These are phyloP conservation scores for Torymus tubicola DNA, from an alignment of 2,888 invertebrate species.

Conservation along the genomic window DNA sequence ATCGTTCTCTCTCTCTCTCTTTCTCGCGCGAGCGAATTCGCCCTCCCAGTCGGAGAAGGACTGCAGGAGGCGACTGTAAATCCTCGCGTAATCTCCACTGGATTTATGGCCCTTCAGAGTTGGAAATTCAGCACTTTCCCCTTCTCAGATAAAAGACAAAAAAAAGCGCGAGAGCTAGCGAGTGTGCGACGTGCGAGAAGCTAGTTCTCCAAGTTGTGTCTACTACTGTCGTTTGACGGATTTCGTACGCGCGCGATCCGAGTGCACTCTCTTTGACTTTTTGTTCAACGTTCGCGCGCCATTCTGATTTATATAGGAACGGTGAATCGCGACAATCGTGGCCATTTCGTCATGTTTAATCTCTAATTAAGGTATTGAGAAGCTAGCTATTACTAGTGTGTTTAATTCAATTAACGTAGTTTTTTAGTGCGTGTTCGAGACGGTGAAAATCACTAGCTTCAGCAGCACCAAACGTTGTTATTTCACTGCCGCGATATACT, in stretches of 20 bases:
- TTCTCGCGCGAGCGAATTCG: background rate
- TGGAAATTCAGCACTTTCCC: slow-evolving; percentile 59
- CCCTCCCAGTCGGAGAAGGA: slow-evolving; percentile 40
- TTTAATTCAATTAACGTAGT: background rate
- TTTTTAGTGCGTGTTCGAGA: background rate
- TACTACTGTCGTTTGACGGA: slow-evolving; percentile 54
- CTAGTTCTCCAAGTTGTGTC: slow-evolving; percentile 46
- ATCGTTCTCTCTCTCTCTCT: slow-evolving; percentile 26
- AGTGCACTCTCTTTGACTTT: slow-evolving; percentile 13
- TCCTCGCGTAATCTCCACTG: slow-evolving; percentile 57
- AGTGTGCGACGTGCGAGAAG: background rate
- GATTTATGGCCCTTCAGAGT: slow-evolving; percentile 59
- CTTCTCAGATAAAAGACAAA: slow-evolving; percentile 53
- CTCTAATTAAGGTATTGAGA: too few relatives aligned
- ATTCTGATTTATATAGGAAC: slow-evolving; percentile 29
- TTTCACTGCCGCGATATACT: too few relatives aligned
- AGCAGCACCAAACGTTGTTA: too few relatives aligned
- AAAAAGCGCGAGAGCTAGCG: slow-evolving; percentile 7
- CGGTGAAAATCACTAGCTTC: too few relatives aligned
- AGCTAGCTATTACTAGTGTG: background rate
- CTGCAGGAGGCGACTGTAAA: slow-evolving; percentile 56
- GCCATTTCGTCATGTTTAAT: background rate
- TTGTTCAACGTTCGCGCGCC: slow-evolving; percentile 23
- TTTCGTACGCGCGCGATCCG: slow-evolving; percentile 11
- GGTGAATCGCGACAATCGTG: background rate